These are phyloP conservation scores for Yoshiicerus persimilis DNA, from an alignment of 1,140 invertebrate genomes.

Conservation along the genomic window DNA sequence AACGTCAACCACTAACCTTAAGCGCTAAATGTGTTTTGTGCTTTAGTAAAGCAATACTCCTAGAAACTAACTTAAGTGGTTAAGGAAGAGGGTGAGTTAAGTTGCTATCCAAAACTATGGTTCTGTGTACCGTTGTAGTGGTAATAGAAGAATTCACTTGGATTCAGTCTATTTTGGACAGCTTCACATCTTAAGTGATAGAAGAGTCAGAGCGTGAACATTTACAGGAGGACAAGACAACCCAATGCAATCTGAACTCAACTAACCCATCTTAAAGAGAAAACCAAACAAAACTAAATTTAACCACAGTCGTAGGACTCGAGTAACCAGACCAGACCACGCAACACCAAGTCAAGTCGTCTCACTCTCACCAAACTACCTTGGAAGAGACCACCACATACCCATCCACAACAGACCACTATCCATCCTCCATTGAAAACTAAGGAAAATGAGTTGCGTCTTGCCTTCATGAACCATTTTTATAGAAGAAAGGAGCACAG, in stretches of 20 bases:
- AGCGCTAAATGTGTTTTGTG: not conserved
- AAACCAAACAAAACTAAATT: not conserved
- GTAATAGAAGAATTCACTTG: not conserved
- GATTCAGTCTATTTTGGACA: not conserved
- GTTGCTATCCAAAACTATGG: not conserved
- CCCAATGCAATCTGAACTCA: not conserved
- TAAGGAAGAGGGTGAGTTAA: not conserved
- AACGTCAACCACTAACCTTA: constrained; percentile 4
- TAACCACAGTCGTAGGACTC: not conserved
- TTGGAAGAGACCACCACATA: too few species aligned
- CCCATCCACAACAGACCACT: not conserved
- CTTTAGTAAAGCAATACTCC: not conserved
- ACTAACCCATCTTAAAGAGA: not conserved
- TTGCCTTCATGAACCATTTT: not conserved
- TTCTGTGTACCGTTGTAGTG: not conserved
- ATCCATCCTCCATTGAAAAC: not conserved
- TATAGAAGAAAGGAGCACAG: not conserved
- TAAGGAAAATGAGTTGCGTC: not conserved
- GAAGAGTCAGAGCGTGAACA: not conserved
- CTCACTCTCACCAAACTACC: too few species aligned
- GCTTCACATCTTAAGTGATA: not conserved
- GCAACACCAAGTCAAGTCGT: not conserved
- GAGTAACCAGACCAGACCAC: not conserved
- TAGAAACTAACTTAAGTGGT: not conserved
- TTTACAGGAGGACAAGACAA: not conserved